These are phyloP conservation scores for Mesoligia furuncula DNA, from an alignment of 2,888 invertebrate species.

Conservation along the genomic window DNA sequence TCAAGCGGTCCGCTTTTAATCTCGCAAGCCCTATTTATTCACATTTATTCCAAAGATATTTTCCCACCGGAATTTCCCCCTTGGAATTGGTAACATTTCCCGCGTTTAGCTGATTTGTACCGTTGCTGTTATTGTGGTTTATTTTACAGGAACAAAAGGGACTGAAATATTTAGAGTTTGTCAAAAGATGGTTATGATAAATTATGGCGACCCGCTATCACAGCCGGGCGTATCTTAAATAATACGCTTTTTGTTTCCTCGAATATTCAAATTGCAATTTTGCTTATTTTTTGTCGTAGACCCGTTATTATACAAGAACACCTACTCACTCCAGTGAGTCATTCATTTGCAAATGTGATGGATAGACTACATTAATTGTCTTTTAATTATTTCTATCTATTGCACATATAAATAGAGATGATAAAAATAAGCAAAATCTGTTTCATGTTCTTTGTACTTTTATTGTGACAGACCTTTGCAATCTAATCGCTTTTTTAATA, in stretches of 20 bases:
- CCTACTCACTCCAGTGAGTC: neutral
- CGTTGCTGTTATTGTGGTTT: slow-evolving; percentile 82
- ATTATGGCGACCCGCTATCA: slow-evolving; percentile 72
- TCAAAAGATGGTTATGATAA: slow-evolving; percentile 78
- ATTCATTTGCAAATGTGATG: slow-evolving; percentile 3
- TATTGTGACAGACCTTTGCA: slow-evolving; percentile 43
- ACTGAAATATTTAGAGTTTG: slow-evolving; percentile 79
- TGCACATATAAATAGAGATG: neutral
- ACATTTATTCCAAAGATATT: slow-evolving; percentile 88
- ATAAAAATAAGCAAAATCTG: neutral
- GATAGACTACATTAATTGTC: neutral
- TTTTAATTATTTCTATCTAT: neutral
- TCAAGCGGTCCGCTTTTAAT: slow-evolving; percentile 86
- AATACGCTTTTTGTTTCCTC: slow-evolving; percentile 65
- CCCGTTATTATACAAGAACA: slow-evolving; percentile 13
- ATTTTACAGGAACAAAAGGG: slow-evolving; percentile 80
- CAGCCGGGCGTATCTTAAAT: slow-evolving; percentile 64
- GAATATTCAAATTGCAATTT: slow-evolving; percentile 52
- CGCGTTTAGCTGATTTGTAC: slow-evolving; percentile 86
- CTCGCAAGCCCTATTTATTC: slow-evolving; percentile 88
- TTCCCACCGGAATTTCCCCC: slow-evolving; percentile 87
- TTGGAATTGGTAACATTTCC: slow-evolving; percentile 86
- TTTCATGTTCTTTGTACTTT: slow-evolving; percentile 9
- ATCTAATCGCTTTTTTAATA: slow-evolving; percentile 57
- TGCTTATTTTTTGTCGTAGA: slow-evolving; percentile 33